Evolutionary conservation across 2,113 vertebrate species (phyloP).

Genomic region (Psittacus erithacus): DNA sequence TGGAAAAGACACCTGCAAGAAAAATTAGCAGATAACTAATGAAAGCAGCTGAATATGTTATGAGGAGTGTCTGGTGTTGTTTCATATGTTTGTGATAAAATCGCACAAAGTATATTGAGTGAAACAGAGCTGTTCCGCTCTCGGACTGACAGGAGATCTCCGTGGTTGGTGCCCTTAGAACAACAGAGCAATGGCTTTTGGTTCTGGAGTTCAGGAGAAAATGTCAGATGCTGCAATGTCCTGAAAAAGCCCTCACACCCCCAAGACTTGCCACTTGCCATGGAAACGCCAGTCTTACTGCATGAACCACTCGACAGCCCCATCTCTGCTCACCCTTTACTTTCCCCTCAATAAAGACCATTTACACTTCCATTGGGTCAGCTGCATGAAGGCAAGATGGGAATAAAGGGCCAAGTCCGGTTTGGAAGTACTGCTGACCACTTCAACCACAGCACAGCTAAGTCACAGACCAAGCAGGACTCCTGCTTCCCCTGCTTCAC

Average conservation of each 20-base stretch:
- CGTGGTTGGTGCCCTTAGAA: slow-evolving; percentile 56
- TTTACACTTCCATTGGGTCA: not conserved
- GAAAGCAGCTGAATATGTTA: not conserved
- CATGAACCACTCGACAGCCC: not conserved
- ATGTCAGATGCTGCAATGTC: not conserved
- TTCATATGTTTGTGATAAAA: not conserved
- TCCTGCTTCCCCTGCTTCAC: not conserved
- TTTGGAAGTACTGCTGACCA: not conserved
- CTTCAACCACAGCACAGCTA: not conserved
- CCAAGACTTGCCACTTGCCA: not conserved
- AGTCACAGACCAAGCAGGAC: not conserved
- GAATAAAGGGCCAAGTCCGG: not conserved
- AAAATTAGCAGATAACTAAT: not conserved
- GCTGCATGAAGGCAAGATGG: not conserved
- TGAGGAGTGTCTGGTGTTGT: not conserved
- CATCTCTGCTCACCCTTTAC: not conserved
- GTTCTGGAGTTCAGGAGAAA: not conserved
- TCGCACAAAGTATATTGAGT: slow-evolving; percentile 34
- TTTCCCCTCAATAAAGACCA: not conserved
- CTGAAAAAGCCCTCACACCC: not conserved
- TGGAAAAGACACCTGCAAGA: not conserved
- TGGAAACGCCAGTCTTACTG: not conserved
- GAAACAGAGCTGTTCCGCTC: slow-evolving; percentile 78
- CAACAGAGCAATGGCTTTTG: slow-evolving; percentile 20
- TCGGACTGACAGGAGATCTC: slow-evolving; percentile 71